Base-by-base conservation (phyloP, 2,888 invertebrate species). In the Leptinotarsa juncta region DNA sequence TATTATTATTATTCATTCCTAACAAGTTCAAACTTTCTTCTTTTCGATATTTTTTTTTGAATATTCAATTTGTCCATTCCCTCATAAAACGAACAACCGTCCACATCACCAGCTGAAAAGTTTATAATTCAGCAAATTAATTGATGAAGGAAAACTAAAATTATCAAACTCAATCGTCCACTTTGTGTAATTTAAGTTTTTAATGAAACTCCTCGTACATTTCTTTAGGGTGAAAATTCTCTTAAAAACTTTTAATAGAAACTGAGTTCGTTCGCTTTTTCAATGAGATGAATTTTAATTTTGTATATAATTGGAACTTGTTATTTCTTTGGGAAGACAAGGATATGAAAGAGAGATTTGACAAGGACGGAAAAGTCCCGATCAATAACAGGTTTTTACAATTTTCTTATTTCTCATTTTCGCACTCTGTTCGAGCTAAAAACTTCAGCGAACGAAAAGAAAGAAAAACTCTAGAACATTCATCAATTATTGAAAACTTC, bases 231-330 rank as follows among this genome's bases (percentile, higher is more conserved):
- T 81, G 85, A 85, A 85, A 86, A 86, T 85, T 86, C 86, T 83
- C 85, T 86, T 86, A 86, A 87, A 87, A 87, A 86, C 78, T 87
- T 87, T 87, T 87, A 87, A 87, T 87, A 87, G 87, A 87, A 87
- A 86, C 85, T 82, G 82, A 81, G 82, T 85, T 85, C 85, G 86
- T 85, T 84, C 86, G 85, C 86, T 87, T 87, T 87, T 87, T 87
- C 87, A 87, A 87, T 86, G 87, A 87, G 87, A 85, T 87, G 87
- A 87, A 87, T 87, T 87, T 87, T 87, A 87, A 87, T 87, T 87
- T 87, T 86, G 86, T 86, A 86, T 86, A 87, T 87, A 87, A 87
- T 87, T 87, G 86, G 86, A 85, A 86, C 84, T 86, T 84, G 85
- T 86, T 86, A 86, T 86, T 86, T 85, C 85, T 84, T 85, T 84